Percentiles rank a stretch among this genome's conserved stretches.
Conservation (phyloP, 2,797 vertebrate genomes). For the Sebastes diaconus region DNA sequence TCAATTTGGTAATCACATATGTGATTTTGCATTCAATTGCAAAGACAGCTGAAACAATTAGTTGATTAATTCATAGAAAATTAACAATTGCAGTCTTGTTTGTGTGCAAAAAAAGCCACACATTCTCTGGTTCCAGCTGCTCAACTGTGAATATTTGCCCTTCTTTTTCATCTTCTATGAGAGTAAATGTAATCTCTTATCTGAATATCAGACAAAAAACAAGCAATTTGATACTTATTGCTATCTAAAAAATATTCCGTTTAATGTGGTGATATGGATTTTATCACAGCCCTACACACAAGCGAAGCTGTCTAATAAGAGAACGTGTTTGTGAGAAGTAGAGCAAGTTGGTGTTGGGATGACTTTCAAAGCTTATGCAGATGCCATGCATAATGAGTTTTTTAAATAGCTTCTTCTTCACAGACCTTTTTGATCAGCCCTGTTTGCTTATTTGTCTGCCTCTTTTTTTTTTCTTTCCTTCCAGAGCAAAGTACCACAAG, state of each 20-base stretch:
- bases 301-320: background rate
- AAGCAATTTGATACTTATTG: background rate
- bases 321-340: slow-evolving; percentile 12
- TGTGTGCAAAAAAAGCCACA: background rate
- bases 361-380: slow-evolving; percentile 39
- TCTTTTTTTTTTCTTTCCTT: slow-evolving; percentile 25
- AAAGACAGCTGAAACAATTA: background rate
- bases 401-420: slow-evolving; percentile 28
- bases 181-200: background rate
- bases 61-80: background rate
- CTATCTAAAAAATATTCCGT: background rate
- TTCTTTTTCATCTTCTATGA: background rate
- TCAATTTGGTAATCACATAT: background rate
- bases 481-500: slow-evolving; percentile 98
- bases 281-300: background rate
- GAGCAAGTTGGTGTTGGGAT: background rate
- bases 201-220: no score
- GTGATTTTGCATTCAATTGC: background rate
- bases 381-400: slow-evolving; percentile 25
- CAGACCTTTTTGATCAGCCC: slow-evolving; percentile 14
- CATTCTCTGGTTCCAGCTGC: background rate
- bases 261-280: background rate
- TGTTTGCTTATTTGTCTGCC: slow-evolving; percentile 46
- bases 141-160: background rate
- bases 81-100: background rate